Evolutionary conservation across 2,888 invertebrate genomes (phyloP).

Genomic region (Acanthococcus lagerstroemiae): DNA sequence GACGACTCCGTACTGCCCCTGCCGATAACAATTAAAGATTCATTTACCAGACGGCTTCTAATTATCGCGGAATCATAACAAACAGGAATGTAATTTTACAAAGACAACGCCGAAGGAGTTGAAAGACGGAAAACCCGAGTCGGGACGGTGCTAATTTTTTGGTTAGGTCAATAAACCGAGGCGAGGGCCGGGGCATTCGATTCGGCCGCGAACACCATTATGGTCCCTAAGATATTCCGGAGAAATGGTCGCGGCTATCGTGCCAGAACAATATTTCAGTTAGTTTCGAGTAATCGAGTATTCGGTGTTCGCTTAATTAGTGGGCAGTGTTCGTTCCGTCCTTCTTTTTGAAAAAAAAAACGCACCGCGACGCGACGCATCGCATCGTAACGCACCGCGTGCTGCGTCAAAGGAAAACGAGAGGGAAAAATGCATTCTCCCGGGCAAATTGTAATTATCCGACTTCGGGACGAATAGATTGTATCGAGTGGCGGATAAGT

Average conservation of each 20-base stretch:
- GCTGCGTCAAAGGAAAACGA: too few species aligned
- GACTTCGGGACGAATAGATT: too few species aligned
- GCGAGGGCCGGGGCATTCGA: background rate
- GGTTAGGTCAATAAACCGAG: slow-evolving; percentile 1
- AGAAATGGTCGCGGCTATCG: too few species aligned
- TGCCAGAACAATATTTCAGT: too few species aligned
- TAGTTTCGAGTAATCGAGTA: background rate
- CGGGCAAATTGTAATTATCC: too few species aligned
- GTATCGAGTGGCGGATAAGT: too few species aligned
- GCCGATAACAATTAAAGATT: background rate
- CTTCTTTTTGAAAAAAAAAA: too few species aligned
- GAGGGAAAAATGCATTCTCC: too few species aligned
- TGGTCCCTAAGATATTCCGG: background rate
- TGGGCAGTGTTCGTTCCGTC: background rate
- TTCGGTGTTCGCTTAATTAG: slow-evolving; percentile 5
- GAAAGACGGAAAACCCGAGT: background rate
- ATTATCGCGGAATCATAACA: slow-evolving; percentile 2
- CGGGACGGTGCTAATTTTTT: slow-evolving; percentile 5
- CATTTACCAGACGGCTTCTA: background rate
- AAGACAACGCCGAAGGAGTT: slow-evolving; percentile 2
- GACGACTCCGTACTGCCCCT: too few species aligned
- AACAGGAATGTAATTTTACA: slow-evolving; percentile 7
- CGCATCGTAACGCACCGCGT: too few species aligned
- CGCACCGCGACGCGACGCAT: too few species aligned
- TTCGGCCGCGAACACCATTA: background rate